Base-by-base conservation (phyloP, 2,797 vertebrate genomes). In the Cryptoblepharus egeriae region DNA sequence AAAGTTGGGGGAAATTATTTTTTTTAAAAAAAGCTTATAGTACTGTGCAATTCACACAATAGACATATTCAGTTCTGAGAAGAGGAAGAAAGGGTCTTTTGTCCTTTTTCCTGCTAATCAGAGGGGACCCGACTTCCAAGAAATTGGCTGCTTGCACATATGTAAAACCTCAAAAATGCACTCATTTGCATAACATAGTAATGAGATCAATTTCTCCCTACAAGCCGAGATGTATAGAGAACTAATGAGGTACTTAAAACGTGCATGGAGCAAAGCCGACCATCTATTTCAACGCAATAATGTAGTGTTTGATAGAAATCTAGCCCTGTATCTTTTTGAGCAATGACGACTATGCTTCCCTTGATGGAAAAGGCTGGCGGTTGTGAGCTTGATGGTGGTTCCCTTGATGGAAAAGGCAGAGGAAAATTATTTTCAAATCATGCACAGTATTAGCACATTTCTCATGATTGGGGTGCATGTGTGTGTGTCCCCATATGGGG, bases 221-320 rank as follows among this genome's bases (percentile, higher is more conserved):
- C 83, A 88, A 79, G 64, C 83, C 67, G 82, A 88, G 86, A 91
- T 42, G 69, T 90, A 94, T 92, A 87, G 88, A 85, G 90, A 79
- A 92, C 87, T 88, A 91, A 89, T 89, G 89, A 90, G 84, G 83
- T 84, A 85, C 89, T 94, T 91, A 90, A 86, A 91, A 87, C 6
- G 4, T 77, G 82, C 76, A 26, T 2, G 7, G 75, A 88, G 63
- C 45, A 63, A 88, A 82, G 87, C 60, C 49, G 57, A 82, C 65
- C 87, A 89, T 84, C 81, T 67, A 37, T 84, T 91, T 89, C 61
- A 79, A 65, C n/a, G 86, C 88, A 87, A 81, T 84, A 86, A 85
- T 37, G 37, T 73, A 49, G 68, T 26, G 81, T 85, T 93, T 92
- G 86, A 93, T 93, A 91, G 87, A 30, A 80, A 90, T 73, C 77